Evolutionary conservation across 2,113 vertebrate species (phyloP).

Genomic region (Laticauda colubrina): DNA sequence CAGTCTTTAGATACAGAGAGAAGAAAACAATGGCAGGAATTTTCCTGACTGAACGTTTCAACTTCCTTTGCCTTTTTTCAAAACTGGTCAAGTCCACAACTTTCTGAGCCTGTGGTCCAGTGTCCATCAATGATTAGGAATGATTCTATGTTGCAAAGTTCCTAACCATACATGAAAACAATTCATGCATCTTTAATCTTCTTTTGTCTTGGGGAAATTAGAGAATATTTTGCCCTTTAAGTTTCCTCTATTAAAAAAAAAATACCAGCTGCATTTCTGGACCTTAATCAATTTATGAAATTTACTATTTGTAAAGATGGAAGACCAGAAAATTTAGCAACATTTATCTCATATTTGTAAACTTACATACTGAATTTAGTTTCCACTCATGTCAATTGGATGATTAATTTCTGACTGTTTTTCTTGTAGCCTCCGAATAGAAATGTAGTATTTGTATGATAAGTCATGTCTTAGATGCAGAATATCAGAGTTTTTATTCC

Average conservation of each 20-base stretch:
- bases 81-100: neutral
- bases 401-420: constrained; percentile 52
- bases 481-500: neutral
- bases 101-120: neutral
- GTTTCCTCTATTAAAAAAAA: constrained; percentile 32
- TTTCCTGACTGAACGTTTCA: neutral
- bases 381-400: constrained; percentile 34
- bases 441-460: constrained; percentile 35
- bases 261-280: neutral
- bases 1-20: neutral
- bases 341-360: constrained; percentile 21
- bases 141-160: neutral
- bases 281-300: constrained; percentile 23
- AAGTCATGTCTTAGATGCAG: neutral
- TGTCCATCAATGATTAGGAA: neutral
- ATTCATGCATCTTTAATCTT: neutral
- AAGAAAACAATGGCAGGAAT: no score
- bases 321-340: constrained; percentile 28
- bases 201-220: neutral
- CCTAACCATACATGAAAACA: neutral
- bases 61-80: neutral
- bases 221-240: constrained; percentile 13
- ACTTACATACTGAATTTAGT: constrained; percentile 28
- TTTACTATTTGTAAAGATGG: constrained; percentile 37
- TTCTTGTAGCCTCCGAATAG: constrained; percentile 54